Conservation (phyloP, 2,888 invertebrate genomes). For the Lasioglossum villosulum region DNA sequence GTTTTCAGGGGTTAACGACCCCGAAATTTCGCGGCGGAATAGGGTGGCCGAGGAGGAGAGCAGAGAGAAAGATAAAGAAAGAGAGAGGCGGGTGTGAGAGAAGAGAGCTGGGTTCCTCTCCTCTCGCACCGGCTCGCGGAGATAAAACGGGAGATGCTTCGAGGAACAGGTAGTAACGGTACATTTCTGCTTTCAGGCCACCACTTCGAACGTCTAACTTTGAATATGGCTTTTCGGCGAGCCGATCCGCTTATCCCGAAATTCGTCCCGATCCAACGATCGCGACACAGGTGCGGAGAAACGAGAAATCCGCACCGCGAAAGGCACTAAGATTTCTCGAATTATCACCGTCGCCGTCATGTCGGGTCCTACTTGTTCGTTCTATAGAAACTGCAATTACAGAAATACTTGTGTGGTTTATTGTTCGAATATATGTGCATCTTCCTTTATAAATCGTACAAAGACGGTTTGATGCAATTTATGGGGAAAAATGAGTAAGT, state of each 20-base stretch:
- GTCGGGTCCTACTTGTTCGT: no score
- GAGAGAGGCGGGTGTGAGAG: conserved; percentile 8
- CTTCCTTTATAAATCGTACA: no score
- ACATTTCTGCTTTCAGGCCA: conserved; percentile 50
- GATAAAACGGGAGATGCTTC: conserved; percentile 52
- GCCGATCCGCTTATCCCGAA: conserved; percentile 34
- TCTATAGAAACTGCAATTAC: no score
- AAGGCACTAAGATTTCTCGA: not conserved
- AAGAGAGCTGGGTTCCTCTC: conserved; percentile 32
- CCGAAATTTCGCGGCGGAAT: conserved; percentile 55
- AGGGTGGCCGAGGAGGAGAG: conserved; percentile 28
- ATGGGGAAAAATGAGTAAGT: no score
- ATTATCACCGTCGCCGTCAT: no score
- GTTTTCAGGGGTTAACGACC: conserved; percentile 63
- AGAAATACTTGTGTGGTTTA: no score
- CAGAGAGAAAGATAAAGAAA: not conserved
- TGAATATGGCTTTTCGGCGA: conserved; percentile 56
- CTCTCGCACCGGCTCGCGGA: conserved; percentile 12
- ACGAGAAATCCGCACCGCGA: not conserved
- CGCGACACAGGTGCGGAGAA: not conserved
- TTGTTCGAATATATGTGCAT: no score
- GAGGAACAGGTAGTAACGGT: conserved; percentile 79
- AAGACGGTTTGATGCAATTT: no score
- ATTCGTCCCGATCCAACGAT: not conserved
- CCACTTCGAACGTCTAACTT: conserved; percentile 51